Base-by-base conservation (phyloP, 2,797 vertebrate genomes). In the Paramormyrops hopkinsi region DNA sequence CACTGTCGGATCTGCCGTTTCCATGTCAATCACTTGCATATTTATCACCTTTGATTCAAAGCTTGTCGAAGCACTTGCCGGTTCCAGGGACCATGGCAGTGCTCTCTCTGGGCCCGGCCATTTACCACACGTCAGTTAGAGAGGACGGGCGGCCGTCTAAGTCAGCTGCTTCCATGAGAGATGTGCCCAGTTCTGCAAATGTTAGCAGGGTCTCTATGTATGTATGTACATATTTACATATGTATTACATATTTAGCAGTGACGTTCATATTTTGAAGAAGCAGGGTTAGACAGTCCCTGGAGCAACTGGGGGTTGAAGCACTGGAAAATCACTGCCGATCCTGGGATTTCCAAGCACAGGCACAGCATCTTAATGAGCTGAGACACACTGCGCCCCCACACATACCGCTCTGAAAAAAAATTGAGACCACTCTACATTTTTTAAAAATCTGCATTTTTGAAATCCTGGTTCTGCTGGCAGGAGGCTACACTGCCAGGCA, bases 31-130 rank as follows among this genome's bases (percentile, higher is more conserved):
- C 37, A 44, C 33, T 79, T 44, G 73, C 37, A 79, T 79, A 44
- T 79, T 79, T 41, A 79, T 79, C 73, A 79, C 73, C 73, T 79
- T 79, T 79, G 73, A 79, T 79, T 79, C 73, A 79, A 79, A 41
- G 51, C 48, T 7, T 53, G 84, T 54, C 84, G 17, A 37, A 50
- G 84, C 17, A 29, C 14, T 54, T 14, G 48, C 19, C 2, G 6
- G 79, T 62, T 54, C 33, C 29, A 3, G 37, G 14, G 41, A 44
- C 37, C 79, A 6, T 33, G 25, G n/a, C 76, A 19, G 3, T 1
- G 41, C 25, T 79, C 53, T 25, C 82, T 62, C 79, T 59, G 88
- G 53, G 33, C 41, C 76, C 1, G n/a, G 82, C 19, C 12, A 48
- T 46, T 25, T 85, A 50, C 19, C 48, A 1, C 48, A 29, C 22